These are phyloP conservation scores for Tenthredo scrophulariae DNA, from an alignment of 2,888 invertebrate species.

Conservation along the genomic window DNA sequence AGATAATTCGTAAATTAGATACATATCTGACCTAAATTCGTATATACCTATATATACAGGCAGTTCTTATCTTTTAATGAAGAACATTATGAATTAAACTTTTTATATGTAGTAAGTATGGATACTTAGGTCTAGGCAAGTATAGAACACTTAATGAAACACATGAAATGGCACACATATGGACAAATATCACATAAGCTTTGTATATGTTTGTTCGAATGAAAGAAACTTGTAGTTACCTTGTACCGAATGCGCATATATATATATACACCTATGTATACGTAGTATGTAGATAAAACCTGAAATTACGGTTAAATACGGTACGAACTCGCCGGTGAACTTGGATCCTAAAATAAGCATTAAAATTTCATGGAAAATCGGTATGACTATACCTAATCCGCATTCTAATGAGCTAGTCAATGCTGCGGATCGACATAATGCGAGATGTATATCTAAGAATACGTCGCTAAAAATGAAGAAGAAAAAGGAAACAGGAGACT, in stretches of 20 bases:
- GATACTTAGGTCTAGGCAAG: not conserved
- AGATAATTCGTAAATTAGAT: not conserved
- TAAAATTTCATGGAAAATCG: not conserved
- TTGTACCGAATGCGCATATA: conserved; percentile 13
- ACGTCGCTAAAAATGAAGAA: too few species aligned
- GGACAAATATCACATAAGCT: not conserved
- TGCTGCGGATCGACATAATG: not conserved
- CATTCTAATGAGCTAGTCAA: not conserved
- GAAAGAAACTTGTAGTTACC: conserved; percentile 6
- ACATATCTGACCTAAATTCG: not conserved
- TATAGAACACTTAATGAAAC: not conserved
- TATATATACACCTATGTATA: not conserved
- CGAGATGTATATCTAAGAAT: not conserved
- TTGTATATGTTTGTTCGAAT: not conserved
- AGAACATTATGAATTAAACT: not conserved
- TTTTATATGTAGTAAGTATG: not conserved
- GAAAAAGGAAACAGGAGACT: too few species aligned
- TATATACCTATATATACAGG: not conserved
- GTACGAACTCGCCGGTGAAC: not conserved
- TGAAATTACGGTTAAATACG: not conserved
- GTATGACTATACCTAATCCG: not conserved
- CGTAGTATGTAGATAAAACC: not conserved
- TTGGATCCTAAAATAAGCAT: not conserved
- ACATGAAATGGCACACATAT: not conserved
- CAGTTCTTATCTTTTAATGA: not conserved